Evolutionary conservation across 1,140 invertebrate genomes (phyloP), one percentile per base, ranked within the genome.

Genomic region (Camponotus floridanus): DNA sequence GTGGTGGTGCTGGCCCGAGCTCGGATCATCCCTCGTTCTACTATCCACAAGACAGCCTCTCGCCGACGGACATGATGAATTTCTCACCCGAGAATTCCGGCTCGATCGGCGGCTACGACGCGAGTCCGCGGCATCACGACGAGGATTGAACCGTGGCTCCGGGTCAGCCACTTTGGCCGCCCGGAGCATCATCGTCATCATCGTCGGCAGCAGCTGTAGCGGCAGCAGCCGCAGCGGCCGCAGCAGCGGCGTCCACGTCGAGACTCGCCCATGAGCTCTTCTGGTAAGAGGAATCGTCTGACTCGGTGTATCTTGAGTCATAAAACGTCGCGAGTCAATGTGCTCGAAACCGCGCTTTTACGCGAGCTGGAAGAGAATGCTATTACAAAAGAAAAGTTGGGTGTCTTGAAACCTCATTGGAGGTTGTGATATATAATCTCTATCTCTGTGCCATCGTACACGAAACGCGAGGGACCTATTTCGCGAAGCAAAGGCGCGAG

Each of bases 121-220:
- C 96, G 36, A 96, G 96, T 95, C 96, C 96, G 1, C 94, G 96
- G 64, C 93, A 96, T 5, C 96, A 96, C 92, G 96, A 96, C 88
- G 96, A 97, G 92, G 96, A 95, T 94, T 96, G 96, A 96, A 96
- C 95, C 96, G 94, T 95, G 92, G 96, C 95, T 95, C 94, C 94
- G 94, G 95, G 95, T 94, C 94, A 93, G 93, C 94, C 93, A 61
- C 87, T 93, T 57, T 95, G 95, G 94, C 95, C 93, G 78, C 94
- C 95, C 95, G 95, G 95, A 95, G 95, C 95, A 39, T 91, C 88
- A 71, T 87, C 89, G 18, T 88, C 89, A 33, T 78, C 88, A 21
- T 68, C 85, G 0, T 62, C 85, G 15, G 76, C 85, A 15, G 70
- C 51, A 6, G 59, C 67, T 42, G 62, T 79, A 55, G 78, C 89